phyloP scores from a whole-genome alignment of 2,888 invertebrate species.

The Abscondita cerata region DNA sequence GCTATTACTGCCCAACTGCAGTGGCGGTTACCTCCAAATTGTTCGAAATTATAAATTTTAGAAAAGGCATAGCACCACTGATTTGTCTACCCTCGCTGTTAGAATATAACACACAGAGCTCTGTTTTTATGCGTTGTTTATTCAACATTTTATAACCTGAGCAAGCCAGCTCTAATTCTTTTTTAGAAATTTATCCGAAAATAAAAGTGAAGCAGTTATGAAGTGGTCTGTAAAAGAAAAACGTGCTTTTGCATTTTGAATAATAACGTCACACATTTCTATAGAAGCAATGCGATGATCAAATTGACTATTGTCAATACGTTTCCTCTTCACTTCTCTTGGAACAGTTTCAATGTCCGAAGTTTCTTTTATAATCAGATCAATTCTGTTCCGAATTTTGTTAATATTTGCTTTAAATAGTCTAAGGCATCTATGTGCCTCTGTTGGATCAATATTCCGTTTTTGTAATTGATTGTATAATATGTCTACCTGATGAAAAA shows the following conservation, averaged over 20 bases:
- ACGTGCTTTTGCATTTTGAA: constrained; percentile 4
- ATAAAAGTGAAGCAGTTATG: constrained; percentile 3
- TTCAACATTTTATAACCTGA: too few species aligned
- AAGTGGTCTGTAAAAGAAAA: constrained; percentile 9
- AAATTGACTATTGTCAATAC: neutral
- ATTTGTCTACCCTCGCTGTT: too few species aligned
- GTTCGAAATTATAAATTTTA: too few species aligned
- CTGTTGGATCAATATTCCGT: constrained; percentile 2
- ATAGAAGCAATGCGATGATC: constrained; percentile 2
- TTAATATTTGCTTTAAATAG: neutral
- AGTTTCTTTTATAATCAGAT: neutral
- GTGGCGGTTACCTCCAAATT: too few species aligned
- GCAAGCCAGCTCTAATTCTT: too few species aligned
- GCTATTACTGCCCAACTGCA: too few species aligned
- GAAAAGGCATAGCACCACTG: too few species aligned
- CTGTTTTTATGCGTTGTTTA: too few species aligned
- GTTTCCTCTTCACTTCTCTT: constrained; percentile 2
- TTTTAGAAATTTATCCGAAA: constrained; percentile 6
- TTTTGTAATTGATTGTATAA: neutral
- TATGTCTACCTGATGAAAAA: neutral
- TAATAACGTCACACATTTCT: constrained; percentile 8
- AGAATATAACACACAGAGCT: too few species aligned
- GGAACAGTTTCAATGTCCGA: too few species aligned
- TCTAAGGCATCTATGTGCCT: neutral
- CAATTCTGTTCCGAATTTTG: neutral